phyloP scores from a whole-genome alignment of 2,797 vertebrate species.

The Anguilla marmorata region DNA sequence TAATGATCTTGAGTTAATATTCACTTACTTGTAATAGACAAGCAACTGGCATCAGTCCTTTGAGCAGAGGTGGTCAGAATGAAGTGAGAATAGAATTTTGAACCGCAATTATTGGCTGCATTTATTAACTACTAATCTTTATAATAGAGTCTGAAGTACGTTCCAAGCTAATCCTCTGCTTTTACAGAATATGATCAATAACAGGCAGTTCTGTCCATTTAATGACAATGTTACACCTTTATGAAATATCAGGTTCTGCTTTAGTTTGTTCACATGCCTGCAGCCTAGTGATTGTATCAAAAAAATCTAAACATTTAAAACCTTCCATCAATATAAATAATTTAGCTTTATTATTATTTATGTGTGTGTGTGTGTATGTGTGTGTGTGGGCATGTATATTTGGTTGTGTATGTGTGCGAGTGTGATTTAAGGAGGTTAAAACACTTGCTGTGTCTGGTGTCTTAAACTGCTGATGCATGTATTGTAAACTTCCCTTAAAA shows the following conservation, averaged over 20 bases:
- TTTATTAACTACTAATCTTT: background rate
- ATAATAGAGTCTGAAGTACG: background rate
- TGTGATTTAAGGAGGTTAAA: background rate
- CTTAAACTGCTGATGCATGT: background rate
- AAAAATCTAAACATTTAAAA: background rate
- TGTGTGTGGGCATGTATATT: too few relatives aligned
- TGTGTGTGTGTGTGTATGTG: too few relatives aligned
- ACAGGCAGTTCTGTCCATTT: background rate
- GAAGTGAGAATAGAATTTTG: background rate
- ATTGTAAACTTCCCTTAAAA: background rate
- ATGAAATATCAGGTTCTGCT: background rate
- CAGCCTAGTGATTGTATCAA: background rate
- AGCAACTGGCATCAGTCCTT: background rate
- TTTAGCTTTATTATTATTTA: background rate
- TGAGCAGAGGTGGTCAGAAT: background rate
- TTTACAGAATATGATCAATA: background rate
- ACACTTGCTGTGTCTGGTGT: background rate
- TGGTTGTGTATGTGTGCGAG: background rate
- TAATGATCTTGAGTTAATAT: background rate
- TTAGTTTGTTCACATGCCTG: background rate
- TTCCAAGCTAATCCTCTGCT: background rate
- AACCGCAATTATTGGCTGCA: background rate
- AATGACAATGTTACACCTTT: background rate
- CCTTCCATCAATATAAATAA: background rate
- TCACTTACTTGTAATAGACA: background rate